Percentiles rank a stretch among this genome's conserved stretches.
phyloP scores from a whole-genome alignment of 2,888 invertebrate species.

The Heliconius cydno region DNA sequence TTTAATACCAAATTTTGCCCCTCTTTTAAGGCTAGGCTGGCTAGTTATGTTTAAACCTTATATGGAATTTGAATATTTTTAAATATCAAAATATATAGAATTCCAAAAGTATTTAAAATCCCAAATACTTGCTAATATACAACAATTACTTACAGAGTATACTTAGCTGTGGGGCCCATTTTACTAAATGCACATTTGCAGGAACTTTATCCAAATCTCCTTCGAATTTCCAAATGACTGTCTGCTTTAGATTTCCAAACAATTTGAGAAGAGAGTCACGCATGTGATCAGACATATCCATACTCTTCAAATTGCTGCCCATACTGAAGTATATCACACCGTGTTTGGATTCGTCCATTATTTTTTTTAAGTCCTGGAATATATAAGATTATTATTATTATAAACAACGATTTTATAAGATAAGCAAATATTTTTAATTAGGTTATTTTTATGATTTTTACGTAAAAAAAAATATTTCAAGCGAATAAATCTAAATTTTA shows the following conservation, averaged over 20 bases:
- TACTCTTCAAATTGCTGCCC: conserved; percentile 63
- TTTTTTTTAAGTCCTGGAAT: conserved; percentile 64
- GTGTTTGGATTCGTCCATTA: conserved; percentile 62
- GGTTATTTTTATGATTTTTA: too few species aligned
- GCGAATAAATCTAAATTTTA: too few species aligned
- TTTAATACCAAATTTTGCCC: too few species aligned
- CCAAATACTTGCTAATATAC: neutral
- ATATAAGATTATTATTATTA: too few species aligned
- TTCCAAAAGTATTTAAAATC: too few species aligned
- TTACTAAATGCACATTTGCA: conserved; percentile 62
- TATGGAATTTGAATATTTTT: too few species aligned
- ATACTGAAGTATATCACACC: conserved; percentile 71
- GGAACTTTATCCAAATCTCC: conserved; percentile 59
- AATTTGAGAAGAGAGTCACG: conserved; percentile 56
- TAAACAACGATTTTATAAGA: too few species aligned
- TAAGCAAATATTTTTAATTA: too few species aligned
- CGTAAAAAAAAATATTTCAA: too few species aligned
- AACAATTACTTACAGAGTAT: conserved; percentile 60
- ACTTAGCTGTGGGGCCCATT: conserved; percentile 72
- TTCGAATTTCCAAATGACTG: conserved; percentile 72
- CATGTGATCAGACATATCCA: conserved; percentile 57
- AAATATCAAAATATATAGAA: too few species aligned
- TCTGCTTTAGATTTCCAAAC: conserved; percentile 63
- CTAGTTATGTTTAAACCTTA: too few species aligned
- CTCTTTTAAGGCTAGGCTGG: too few species aligned